Conservation (phyloP, 2,888 invertebrate genomes). For the Campoplex nolae region DNA sequence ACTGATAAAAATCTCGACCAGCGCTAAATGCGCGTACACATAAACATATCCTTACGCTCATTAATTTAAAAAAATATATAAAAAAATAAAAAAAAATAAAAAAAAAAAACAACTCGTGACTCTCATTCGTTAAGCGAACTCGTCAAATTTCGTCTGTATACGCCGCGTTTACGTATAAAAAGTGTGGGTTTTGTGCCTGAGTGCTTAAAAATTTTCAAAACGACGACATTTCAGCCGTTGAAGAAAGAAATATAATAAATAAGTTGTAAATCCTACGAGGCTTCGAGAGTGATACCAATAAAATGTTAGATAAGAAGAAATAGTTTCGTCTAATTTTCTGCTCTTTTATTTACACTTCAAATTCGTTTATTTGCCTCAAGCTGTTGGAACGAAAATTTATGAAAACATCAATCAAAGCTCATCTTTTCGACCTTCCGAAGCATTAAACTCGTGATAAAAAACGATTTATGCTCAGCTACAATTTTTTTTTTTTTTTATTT, state of each 20-base stretch:
- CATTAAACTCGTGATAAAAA: background rate
- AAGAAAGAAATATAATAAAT: conserved; percentile 9
- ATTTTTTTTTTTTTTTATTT: no score
- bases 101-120: background rate
- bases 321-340: background rate
- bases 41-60: conserved; percentile 62
- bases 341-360: background rate
- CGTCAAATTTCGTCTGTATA: conserved; percentile 25
- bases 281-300: conserved; percentile 66
- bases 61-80: background rate
- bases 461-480: no score
- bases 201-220: conserved; percentile 30
- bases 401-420: background rate
- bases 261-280: conserved; percentile 56
- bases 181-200: conserved; percentile 8
- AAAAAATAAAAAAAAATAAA: no score
- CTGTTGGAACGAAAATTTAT: background rate
- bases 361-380: background rate
- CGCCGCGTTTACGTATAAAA: background rate
- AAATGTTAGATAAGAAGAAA: conserved; percentile 63
- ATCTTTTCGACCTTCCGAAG: background rate
- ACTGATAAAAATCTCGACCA: conserved; percentile 43
- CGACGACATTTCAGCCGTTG: conserved; percentile 32
- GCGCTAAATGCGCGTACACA: conserved; percentile 52
- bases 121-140: conserved; percentile 23